These are phyloP conservation scores for Ophioninae sp. DNA, from an alignment of 2,888 invertebrate genomes.

Conservation along the genomic window DNA sequence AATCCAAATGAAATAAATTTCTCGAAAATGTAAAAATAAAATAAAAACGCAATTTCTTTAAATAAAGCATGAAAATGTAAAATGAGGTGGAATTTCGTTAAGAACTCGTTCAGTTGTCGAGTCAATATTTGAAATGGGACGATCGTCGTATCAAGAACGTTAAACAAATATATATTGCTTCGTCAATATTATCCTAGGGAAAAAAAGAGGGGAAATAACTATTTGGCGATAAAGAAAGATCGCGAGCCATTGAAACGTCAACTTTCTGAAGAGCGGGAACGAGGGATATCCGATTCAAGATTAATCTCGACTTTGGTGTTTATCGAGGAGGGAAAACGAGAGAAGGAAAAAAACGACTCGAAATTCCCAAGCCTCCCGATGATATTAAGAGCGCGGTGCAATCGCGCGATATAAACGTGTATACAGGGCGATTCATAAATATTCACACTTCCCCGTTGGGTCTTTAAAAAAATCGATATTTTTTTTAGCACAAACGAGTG, in stretches of 20 bases:
- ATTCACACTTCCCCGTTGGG: no score
- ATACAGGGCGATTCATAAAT: not conserved
- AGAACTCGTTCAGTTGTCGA: no score
- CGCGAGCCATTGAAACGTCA: conserved; percentile 7
- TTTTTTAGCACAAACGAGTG: no score
- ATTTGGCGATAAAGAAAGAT: not conserved
- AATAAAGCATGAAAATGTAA: not conserved
- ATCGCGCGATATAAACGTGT: conserved; percentile 39
- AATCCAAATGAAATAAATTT: no score
- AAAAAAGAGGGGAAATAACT: not conserved
- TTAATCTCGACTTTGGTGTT: conserved; percentile 1
- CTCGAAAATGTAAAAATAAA: not conserved
- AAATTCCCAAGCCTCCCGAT: conserved; percentile 21
- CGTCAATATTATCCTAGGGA: conserved; percentile 8
- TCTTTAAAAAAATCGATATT: no score
- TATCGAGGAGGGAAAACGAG: not conserved
- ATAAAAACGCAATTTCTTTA: not conserved
- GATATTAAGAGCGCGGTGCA: conserved; percentile 23
- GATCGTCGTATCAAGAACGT: no score
- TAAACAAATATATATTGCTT: not conserved
- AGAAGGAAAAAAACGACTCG: conserved; percentile 1
- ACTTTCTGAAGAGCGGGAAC: not conserved
- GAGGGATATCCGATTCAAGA: not conserved
- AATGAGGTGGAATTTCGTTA: no score
- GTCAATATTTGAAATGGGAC: no score